Evolutionary conservation across 2,113 vertebrate genomes (phyloP), one percentile per base, ranked within the genome.

Genomic region (Riparia riparia): DNA sequence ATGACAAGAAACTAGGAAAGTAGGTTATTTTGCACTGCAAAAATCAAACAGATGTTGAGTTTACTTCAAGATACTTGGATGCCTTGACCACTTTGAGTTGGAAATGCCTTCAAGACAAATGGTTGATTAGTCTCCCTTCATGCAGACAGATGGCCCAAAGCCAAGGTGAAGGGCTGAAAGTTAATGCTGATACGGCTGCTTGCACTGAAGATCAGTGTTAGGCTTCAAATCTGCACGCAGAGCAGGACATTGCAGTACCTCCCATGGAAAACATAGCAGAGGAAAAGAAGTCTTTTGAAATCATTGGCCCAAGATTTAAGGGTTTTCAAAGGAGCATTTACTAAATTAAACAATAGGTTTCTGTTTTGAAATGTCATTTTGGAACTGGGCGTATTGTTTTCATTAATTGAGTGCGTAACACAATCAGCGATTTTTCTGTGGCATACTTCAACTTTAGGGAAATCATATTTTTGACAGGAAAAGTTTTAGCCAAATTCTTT

Each of bases 341-440:
- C 53, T 17, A 82, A 76, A 54, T 68, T 58, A 89, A 86, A 91
- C 69, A 95, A 76, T 42, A 79, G 39, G 57, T 50, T 85, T 93
- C 84, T 93, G 78, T 89, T 95, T 71, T 19, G 6, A 94, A 95
- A 95, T 76, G 54, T 79, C 91, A 69, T 53, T 93, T 87, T 87
- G 91, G 78, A 93, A 79, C 65, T 45, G 32, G n/a, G 56, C 8
- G 11, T 34, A 91, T 69, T 95, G 71, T 92, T 84, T 90, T 73
- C 76, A 90, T 92, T 88, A 69, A 91, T 0, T 77, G 60, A 90
- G 72, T n/a, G 54, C 64, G 82, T 50, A 89, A 72, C 44, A 87
- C 64, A 63, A 56, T 60, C 37, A n/a, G 49, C 7, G 1, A 72
- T 79, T 91, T 47, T 72, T 86, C 49, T 57, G 45, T 18, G 32